Conservation (phyloP, 2,113 vertebrate species). For the Cygnus atratus region DNA sequence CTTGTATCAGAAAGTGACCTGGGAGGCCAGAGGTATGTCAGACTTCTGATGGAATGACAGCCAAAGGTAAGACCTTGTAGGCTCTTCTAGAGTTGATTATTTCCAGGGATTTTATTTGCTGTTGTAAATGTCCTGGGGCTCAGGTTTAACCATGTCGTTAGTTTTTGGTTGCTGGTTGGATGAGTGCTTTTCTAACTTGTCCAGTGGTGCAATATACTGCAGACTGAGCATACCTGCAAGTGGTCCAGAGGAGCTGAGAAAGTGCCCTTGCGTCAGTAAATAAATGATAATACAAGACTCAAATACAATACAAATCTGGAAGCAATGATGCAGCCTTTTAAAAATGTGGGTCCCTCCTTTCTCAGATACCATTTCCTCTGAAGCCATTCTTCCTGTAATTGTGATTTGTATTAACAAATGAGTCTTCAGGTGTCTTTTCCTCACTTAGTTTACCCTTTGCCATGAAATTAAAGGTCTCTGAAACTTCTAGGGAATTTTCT, state of each 20-base stretch:
- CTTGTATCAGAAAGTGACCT: neutral
- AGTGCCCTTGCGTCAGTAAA: neutral
- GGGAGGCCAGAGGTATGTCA: neutral
- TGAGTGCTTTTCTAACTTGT: neutral
- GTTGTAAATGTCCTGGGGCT: neutral
- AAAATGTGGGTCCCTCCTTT: neutral
- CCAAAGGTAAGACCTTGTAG: neutral
- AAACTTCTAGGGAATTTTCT: neutral
- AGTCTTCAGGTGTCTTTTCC: neutral
- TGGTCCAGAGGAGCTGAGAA: neutral
- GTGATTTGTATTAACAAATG: neutral
- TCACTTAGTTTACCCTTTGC: neutral
- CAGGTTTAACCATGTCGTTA: neutral
- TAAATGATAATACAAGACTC: neutral
- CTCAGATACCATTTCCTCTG: rapidly evolving
- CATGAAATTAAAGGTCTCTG: neutral
- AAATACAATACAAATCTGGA: neutral
- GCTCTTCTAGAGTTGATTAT: neutral
- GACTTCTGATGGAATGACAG: neutral
- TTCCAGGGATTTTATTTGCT: neutral
- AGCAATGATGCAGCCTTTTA: neutral
- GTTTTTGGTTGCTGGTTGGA: neutral
- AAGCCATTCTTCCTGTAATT: neutral
- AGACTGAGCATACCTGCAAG: neutral
- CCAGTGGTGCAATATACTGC: neutral